These are phyloP conservation scores for Apostichopus parvimensis DNA, from an alignment of 35 echinoderm and acorn worm genomes.

Conservation along the genomic window DNA sequence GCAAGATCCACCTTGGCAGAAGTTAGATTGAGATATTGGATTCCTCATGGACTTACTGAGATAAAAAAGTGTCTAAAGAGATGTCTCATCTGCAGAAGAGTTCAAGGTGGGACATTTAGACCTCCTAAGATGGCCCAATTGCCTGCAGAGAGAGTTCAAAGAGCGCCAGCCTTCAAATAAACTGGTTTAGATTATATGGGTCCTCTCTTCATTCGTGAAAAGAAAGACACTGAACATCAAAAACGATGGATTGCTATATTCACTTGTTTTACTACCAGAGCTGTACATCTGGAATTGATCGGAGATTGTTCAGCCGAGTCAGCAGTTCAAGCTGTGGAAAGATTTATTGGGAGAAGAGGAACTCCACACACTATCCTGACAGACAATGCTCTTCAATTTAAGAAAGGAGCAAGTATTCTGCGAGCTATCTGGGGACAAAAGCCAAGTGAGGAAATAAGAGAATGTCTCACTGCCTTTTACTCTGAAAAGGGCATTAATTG, in stretches of 20 bases:
- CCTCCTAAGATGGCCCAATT: conserved; percentile 9
- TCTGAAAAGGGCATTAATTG: not conserved
- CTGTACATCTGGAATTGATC: not conserved
- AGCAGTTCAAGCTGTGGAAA: conserved; percentile 13
- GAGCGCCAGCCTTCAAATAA: conserved; percentile 3
- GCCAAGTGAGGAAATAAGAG: not conserved
- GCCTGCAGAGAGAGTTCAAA: not conserved
- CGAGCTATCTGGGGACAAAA: not conserved
- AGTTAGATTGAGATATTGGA: not conserved
- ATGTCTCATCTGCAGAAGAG: too few species aligned
- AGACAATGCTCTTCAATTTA: conserved; percentile 12
- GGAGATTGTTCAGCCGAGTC: not conserved
- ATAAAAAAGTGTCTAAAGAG: too few species aligned
- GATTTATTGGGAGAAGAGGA: conserved; percentile 15
- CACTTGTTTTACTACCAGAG: too few species aligned
- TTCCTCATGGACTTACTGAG: conserved; percentile 12
- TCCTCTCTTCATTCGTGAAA: conserved; percentile 20
- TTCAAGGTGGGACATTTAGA: too few species aligned
- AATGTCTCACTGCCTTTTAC: not conserved
- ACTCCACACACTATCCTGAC: not conserved
- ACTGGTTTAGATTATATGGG: conserved; percentile 10
- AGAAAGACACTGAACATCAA: not conserved
- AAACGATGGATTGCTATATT: too few species aligned
- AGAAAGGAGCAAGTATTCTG: conserved; percentile 17
- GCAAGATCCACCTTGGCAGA: not conserved